Evolutionary conservation across 2,113 vertebrate species (phyloP).

Genomic region (Brachypodius melanocephalos): DNA sequence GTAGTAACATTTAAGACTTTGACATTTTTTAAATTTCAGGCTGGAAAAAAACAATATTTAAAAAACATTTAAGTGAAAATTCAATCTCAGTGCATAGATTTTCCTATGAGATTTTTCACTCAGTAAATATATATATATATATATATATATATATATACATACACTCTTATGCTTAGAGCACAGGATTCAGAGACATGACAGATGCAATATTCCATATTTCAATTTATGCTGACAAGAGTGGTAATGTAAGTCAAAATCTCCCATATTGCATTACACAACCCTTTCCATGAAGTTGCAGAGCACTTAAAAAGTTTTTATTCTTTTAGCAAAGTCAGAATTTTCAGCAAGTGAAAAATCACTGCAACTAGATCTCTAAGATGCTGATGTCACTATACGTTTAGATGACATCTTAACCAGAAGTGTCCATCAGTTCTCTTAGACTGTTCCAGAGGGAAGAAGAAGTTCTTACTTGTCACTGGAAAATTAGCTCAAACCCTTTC

Average conservation of each 20-base stretch:
- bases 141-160: background rate
- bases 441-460: background rate
- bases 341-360: background rate
- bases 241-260: background rate
- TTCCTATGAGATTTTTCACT: background rate
- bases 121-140: background rate
- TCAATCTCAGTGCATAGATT: background rate
- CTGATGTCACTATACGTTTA: background rate
- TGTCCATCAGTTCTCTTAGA: background rate
- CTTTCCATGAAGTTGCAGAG: background rate
- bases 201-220: background rate
- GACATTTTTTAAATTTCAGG: background rate
- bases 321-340: background rate
- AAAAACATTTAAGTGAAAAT: background rate
- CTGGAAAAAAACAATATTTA: background rate
- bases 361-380: background rate
- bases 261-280: background rate
- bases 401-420: background rate
- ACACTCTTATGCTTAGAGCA: background rate
- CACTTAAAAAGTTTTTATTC: background rate
- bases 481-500: background rate
- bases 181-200: background rate
- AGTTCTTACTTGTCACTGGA: background rate
- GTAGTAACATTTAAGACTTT: background rate
- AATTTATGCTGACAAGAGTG: background rate